phyloP scores from a whole-genome alignment of 2,113 vertebrate species.

The Ophthalmolycus amberensis region DNA sequence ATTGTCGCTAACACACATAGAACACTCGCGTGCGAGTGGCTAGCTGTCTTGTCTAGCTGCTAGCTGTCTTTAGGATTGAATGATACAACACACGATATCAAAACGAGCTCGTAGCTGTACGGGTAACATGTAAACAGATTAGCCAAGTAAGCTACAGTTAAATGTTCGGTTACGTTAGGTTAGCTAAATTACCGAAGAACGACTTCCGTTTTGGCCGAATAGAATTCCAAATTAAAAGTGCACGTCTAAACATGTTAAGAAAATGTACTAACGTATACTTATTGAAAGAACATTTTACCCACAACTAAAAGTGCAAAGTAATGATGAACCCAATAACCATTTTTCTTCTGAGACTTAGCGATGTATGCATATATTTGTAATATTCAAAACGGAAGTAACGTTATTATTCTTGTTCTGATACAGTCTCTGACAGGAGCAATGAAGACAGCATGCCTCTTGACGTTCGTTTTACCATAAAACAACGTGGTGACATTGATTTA shows the following conservation, averaged over 20 bases:
- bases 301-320: not conserved
- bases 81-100: not conserved
- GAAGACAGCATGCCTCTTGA: not conserved
- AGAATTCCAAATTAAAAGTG: conserved; percentile 22
- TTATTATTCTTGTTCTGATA: not conserved
- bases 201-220: conserved; percentile 38
- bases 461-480: not conserved
- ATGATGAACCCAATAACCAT: not conserved
- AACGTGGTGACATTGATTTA: not conserved
- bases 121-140: conserved; percentile 46
- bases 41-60: not conserved
- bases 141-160: conserved; percentile 34
- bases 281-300: not conserved
- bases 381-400: conserved; percentile 17
- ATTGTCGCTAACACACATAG: not conserved
- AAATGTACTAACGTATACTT: too few species aligned
- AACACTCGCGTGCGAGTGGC: not conserved
- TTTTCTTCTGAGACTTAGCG: not conserved
- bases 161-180: not conserved
- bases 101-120: not conserved
- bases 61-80: not conserved
- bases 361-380: not conserved
- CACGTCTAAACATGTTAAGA: not conserved
- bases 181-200: not conserved
- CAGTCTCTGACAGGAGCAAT: not conserved